Conservation (phyloP, 2,888 invertebrate genomes). For the Eupithecia dodoneata region DNA sequence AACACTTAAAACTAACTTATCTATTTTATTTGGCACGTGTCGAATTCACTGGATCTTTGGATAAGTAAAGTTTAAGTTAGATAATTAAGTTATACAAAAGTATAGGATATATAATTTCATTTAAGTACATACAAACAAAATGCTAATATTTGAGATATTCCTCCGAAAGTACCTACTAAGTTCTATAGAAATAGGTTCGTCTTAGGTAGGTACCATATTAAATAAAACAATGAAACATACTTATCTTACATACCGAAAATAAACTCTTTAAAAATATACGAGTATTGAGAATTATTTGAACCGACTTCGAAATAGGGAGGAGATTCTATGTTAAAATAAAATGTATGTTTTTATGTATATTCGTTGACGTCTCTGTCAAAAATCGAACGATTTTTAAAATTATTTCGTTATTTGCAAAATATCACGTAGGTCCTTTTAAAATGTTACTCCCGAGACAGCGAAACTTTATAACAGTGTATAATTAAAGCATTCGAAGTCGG, state of each 20-base stretch:
- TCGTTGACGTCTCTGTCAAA: too few species aligned
- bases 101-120: not conserved
- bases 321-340: too few species aligned
- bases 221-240: not conserved
- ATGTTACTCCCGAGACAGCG: too few species aligned
- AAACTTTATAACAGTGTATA: too few species aligned
- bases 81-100: not conserved
- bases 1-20: slow-evolving; percentile 46
- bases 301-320: too few species aligned
- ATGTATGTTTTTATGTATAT: too few species aligned
- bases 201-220: not conserved
- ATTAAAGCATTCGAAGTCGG: too few species aligned
- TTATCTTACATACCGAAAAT: not conserved
- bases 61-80: slow-evolving; percentile 31
- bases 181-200: not conserved
- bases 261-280: not conserved
- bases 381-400: too few species aligned
- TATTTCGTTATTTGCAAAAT: too few species aligned
- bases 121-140: not conserved
- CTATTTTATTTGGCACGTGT: slow-evolving; percentile 72
- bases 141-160: not conserved
- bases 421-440: too few species aligned
- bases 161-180: not conserved
- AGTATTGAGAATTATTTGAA: not conserved
- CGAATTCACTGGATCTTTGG: slow-evolving; percentile 78